Evolutionary conservation across 2,113 vertebrate genomes (phyloP).

Genomic region (Eretmochelys imbricata): DNA sequence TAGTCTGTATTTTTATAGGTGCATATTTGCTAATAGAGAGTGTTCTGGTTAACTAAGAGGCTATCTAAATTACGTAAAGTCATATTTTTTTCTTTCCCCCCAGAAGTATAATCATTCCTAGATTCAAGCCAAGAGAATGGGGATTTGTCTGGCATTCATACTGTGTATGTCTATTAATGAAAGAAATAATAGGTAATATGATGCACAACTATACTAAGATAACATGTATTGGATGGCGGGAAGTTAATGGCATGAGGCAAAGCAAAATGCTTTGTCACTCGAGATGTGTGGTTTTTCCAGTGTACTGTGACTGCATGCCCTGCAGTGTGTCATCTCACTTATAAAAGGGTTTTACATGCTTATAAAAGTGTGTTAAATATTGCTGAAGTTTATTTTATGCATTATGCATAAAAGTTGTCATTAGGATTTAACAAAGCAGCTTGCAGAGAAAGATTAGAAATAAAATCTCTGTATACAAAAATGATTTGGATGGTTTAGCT

Average conservation of each 20-base stretch:
- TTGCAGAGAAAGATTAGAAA: constrained; percentile 83
- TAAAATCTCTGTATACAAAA: constrained; percentile 82
- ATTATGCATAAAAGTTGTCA: constrained; percentile 85
- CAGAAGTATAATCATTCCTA: constrained; percentile 53
- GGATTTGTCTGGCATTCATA: constrained; percentile 57
- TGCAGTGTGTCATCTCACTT: constrained; percentile 75
- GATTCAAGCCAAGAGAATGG: constrained; percentile 47
- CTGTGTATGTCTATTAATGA: constrained; percentile 55
- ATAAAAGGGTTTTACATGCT: constrained; percentile 73
- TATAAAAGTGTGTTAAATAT: constrained; percentile 81
- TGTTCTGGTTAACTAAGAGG: constrained; percentile 52
- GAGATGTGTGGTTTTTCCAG: constrained; percentile 30
- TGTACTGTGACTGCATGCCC: constrained; percentile 51
- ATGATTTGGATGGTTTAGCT: constrained; percentile 80
- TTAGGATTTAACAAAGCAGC: constrained; percentile 86
- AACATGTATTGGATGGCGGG: constrained; percentile 59
- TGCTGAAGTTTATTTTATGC: constrained; percentile 84
- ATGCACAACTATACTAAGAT: constrained; percentile 50
- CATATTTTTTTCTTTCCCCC: constrained; percentile 29
- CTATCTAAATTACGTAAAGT: constrained; percentile 33
- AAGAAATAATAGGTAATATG: constrained; percentile 59
- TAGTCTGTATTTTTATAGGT: constrained; percentile 71
- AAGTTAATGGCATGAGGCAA: constrained; percentile 67
- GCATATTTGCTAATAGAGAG: constrained; percentile 69
- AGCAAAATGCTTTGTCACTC: constrained; percentile 43